Base-by-base conservation (phyloP, 2,888 invertebrate species). In the Dynastes hyllus region DNA sequence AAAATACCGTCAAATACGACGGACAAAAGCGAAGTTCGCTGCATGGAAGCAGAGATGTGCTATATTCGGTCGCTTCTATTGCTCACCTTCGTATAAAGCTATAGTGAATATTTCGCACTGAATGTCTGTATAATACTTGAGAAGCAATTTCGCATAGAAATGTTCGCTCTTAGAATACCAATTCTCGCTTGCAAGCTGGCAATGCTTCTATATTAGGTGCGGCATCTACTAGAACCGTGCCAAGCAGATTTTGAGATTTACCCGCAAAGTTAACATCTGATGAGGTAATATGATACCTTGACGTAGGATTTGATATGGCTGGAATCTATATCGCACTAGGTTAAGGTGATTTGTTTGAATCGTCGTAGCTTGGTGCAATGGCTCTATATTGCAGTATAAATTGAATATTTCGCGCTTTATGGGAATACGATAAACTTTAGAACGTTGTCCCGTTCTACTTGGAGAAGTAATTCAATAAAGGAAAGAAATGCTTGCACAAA, bases 141-240 rank as follows among this genome's bases (percentile, higher is more conserved):
- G 58, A 73, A 61, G 73, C 73, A 73, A 73, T 73, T 58, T 40
- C 73, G 73, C 73, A 73, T 73, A 40, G 73, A 73, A 73, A 73
- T 58, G 73, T 8, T 40, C 50, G 22, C 16, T 67, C 45, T 16
- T 40, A 51, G 73, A 73, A 58, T 58, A 51, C 40, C 73, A 22
- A 58, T 73, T 73, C 69, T 9, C 67, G 22, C 40, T 45, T 22
- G 58, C 16, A 40, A 37, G 16, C 37, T 29, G n/a, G 40, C 40
- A 58, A 73, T 61, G 40, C 5, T 37, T 32, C 22, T 45, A 61
- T 73, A 73, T 73, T 27, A 58, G 29, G 37, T 58, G 40, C 73
- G 51, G 58, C 22, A 73, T 73, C 58, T 61, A 16, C 40, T 40
- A 22, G 55, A 61, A 40, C 58, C 58, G 51, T 61, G 58, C 58